Conservation (phyloP, 2,113 vertebrate genomes). For the Bombycilla garrulus region DNA sequence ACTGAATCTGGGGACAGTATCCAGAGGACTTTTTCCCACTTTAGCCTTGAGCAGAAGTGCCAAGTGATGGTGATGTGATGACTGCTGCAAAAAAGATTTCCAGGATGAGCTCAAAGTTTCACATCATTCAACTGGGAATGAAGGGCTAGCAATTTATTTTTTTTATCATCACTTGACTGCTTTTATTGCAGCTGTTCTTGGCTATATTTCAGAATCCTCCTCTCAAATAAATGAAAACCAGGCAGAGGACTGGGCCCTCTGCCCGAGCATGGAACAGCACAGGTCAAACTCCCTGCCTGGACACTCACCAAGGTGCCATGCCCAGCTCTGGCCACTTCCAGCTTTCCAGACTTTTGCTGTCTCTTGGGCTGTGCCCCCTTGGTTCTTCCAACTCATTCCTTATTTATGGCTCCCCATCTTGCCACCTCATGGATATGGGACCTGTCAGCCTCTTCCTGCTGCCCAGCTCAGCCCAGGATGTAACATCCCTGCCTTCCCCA, state of each 20-base stretch:
- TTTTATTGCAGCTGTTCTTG: conserved; percentile 15
- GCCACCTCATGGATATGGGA: not conserved
- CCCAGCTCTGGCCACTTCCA: not conserved
- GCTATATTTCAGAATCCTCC: not conserved
- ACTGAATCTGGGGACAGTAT: not conserved
- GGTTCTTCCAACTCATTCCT: not conserved
- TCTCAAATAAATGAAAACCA: not conserved
- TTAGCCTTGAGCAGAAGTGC: not conserved
- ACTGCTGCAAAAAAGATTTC: not conserved
- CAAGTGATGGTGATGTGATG: not conserved
- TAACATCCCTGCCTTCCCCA: no score
- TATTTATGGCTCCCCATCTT: accelerated
- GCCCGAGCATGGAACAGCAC: accelerated
- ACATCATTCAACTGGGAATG: not conserved
- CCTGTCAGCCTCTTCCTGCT: not conserved
- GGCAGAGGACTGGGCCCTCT: not conserved
- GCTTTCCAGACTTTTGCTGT: not conserved
- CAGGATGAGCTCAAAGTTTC: not conserved
- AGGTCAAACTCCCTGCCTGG: not conserved
- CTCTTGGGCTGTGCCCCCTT: not conserved
- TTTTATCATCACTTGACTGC: not conserved
- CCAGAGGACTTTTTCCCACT: not conserved
- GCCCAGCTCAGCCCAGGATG: not conserved
- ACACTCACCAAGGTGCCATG: not conserved
- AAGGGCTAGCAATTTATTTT: not conserved